Conservation (phyloP, 2,113 vertebrate species). For the Toxotes chatareus region DNA sequence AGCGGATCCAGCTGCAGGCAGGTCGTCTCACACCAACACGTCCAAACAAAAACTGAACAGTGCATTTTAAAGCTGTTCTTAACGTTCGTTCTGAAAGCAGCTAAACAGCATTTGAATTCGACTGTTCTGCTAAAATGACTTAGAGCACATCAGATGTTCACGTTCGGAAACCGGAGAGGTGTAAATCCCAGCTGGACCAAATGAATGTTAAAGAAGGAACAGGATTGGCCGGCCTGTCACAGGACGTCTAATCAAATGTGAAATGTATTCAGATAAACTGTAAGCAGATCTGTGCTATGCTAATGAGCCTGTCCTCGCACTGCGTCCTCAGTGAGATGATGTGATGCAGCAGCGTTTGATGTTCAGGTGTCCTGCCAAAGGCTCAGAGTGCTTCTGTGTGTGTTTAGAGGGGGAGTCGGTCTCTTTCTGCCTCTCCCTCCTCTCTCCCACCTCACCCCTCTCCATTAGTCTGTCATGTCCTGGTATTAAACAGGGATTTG, state of each 20-base stretch:
- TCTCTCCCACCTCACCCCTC: background rate
- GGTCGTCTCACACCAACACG: background rate
- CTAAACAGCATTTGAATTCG: no score
- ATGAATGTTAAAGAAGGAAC: no score
- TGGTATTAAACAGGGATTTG: conserved; percentile 65
- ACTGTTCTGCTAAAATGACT: no score
- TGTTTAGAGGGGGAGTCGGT: background rate
- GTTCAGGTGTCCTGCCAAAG: conserved; percentile 6
- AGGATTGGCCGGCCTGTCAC: no score
- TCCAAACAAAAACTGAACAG: background rate
- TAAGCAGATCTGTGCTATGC: background rate
- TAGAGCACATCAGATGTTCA: no score
- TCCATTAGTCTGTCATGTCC: conserved; percentile 54
- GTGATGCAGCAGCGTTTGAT: conserved; percentile 29
- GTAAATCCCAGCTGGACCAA: no score
- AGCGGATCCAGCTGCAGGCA: conserved; percentile 35
- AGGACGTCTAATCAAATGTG: no score
- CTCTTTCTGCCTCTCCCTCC: conserved; percentile 3
- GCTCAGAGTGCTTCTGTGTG: conserved; percentile 9
- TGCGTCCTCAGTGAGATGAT: background rate
- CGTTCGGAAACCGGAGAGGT: no score
- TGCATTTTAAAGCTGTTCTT: background rate
- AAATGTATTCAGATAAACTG: background rate
- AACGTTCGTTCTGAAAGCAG: no score
- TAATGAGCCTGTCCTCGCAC: background rate